Evolutionary conservation across 1,140 invertebrate genomes (phyloP), one percentile per base, ranked within the genome.

Genomic region (Conopomorpha cramerella): DNA sequence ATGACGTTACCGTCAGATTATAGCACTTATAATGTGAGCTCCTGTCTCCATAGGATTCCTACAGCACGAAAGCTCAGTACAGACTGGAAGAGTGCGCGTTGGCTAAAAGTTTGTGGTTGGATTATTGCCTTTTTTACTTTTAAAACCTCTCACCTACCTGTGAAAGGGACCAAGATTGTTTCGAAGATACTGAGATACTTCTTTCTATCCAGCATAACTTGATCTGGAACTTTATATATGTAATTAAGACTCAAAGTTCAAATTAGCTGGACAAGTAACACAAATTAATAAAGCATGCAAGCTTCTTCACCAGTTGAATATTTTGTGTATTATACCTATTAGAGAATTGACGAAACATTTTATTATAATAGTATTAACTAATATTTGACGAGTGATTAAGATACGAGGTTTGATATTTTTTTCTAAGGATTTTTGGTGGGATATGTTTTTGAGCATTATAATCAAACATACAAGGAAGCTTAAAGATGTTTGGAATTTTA

Each of bases 1-100:
- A 74, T 70, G 54, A 66, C 66, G 66, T 71, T 71, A 71, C 66
- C 55, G 66, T 74, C 66, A 70, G 70, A 71, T 74, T 74, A 74
- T 59, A n/a, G n/a, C n/a, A n/a, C n/a, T n/a, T n/a, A n/a, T n/a
- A n/a, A n/a, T n/a, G n/a, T n/a, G n/a, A n/a, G n/a, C n/a, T n/a
- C n/a, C n/a, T n/a, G n/a, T n/a, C n/a, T n/a, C n/a, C n/a, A n/a
- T n/a, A n/a, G n/a, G n/a, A n/a, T n/a, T n/a, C n/a, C n/a, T n/a
- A n/a, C n/a, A n/a, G n/a, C n/a, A n/a, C n/a, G n/a, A n/a, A n/a
- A n/a, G n/a, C n/a, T n/a, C n/a, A n/a, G n/a, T n/a, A n/a, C n/a
- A n/a, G n/a, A n/a, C n/a, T n/a, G n/a, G n/a, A n/a, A n/a, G n/a
- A n/a, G n/a, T n/a, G n/a, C n/a, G n/a, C n/a, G n/a, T n/a, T n/a